Percentiles rank a stretch among this genome's conserved stretches.
Evolutionary conservation across 2,888 invertebrate species (phyloP).

Genomic region (Cantharis nigra): DNA sequence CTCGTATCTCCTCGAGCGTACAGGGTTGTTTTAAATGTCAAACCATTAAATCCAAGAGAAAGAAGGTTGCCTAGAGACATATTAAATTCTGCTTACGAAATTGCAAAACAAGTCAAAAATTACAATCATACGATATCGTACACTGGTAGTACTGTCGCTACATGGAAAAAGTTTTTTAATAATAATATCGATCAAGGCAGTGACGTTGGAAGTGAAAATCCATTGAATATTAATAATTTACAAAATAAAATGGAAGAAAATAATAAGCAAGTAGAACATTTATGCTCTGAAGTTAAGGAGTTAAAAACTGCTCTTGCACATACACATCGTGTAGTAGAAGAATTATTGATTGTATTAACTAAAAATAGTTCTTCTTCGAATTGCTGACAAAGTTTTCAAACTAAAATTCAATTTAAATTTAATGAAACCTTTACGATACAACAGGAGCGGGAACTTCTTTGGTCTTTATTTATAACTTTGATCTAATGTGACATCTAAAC

Average conservation of each 20-base stretch:
- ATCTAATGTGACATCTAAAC: no score
- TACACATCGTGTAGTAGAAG: slow-evolving; percentile 55
- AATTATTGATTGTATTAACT: slow-evolving; percentile 45
- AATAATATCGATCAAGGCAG: slow-evolving; percentile 59
- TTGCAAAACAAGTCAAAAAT: slow-evolving; percentile 76
- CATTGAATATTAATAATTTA: slow-evolving; percentile 61
- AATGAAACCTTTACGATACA: not conserved
- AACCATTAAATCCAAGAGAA: slow-evolving; percentile 82
- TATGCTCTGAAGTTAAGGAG: slow-evolving; percentile 72
- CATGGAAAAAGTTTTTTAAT: slow-evolving; percentile 67
- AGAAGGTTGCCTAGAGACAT: slow-evolving; percentile 79
- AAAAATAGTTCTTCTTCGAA: slow-evolving; percentile 29
- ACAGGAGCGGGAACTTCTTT: no score
- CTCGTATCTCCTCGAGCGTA: slow-evolving; percentile 82
- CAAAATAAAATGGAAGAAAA: slow-evolving; percentile 71
- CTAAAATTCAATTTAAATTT: not conserved
- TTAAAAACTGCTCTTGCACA: slow-evolving; percentile 60
- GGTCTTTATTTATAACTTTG: no score
- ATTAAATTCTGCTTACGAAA: slow-evolving; percentile 78
- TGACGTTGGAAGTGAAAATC: slow-evolving; percentile 46
- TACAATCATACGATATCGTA: slow-evolving; percentile 72
- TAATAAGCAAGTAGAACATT: slow-evolving; percentile 67
- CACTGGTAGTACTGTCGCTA: slow-evolving; percentile 66
- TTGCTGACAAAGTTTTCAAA: slow-evolving; percentile 7
- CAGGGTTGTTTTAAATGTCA: slow-evolving; percentile 79